Conservation (phyloP, 2,888 invertebrate species). For the Erpobdella octoculata region DNA sequence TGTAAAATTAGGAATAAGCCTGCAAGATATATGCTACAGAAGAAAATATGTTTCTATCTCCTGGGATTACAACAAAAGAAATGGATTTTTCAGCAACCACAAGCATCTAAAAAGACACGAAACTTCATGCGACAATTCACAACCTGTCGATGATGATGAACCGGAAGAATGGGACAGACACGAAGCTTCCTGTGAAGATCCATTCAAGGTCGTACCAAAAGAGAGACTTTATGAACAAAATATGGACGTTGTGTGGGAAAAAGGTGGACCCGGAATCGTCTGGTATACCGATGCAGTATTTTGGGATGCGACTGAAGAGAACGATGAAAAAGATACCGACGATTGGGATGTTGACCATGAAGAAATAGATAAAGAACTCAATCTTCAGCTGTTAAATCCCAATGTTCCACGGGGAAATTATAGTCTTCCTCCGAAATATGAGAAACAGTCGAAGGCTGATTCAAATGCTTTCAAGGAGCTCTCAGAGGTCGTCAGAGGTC, state of each 20-base stretch:
- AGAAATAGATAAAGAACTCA: slow-evolving; percentile 49
- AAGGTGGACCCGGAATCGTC: slow-evolving; percentile 59
- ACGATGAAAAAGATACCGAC: slow-evolving; percentile 57
- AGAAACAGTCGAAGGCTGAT: not conserved
- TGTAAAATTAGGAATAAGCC: slow-evolving; percentile 51
- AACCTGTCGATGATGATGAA: slow-evolving; percentile 46
- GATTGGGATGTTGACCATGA: slow-evolving; percentile 60
- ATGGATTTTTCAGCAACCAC: too few species aligned
- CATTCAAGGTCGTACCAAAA: slow-evolving; percentile 54
- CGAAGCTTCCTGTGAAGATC: slow-evolving; percentile 55
- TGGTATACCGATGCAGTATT: slow-evolving; percentile 58
- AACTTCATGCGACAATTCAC: not conserved
- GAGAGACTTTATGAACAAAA: slow-evolving; percentile 54
- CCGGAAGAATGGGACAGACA: slow-evolving; percentile 58
- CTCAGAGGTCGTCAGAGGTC: too few species aligned
- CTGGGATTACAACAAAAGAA: slow-evolving; percentile 48
- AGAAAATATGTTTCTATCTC: slow-evolving; percentile 53
- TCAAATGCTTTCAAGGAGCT: slow-evolving; percentile 52
- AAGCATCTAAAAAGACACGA: not conserved
- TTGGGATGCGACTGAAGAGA: slow-evolving; percentile 55
- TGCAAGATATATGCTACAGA: slow-evolving; percentile 46
- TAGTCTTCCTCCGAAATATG: not conserved
- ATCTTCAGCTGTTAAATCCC: too few species aligned
- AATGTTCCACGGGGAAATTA: too few species aligned
- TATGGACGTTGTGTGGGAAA: slow-evolving; percentile 57